phyloP scores from a whole-genome alignment of 1,140 invertebrate species.

The Vollenhovia emeryi region DNA sequence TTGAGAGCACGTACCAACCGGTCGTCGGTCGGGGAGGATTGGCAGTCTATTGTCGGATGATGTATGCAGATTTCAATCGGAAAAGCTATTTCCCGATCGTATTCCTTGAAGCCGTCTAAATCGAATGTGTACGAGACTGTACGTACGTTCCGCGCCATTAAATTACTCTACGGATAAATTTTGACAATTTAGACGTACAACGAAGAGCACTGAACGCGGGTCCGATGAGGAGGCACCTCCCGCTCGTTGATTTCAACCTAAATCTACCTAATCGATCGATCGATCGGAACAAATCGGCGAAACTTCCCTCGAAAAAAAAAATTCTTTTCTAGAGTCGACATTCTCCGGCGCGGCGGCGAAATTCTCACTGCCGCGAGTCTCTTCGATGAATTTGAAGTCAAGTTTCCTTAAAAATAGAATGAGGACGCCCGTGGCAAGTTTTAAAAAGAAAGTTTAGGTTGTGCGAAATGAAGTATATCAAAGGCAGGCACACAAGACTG shows the following conservation, averaged over 20 bases:
- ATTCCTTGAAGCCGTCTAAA: constrained; percentile 41
- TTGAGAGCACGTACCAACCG: constrained; percentile 27
- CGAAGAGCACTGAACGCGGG: neutral
- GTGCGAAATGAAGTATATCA: neutral
- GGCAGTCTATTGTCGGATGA: constrained; percentile 60
- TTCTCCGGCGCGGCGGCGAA: neutral
- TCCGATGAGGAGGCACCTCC: neutral
- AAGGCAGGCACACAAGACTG: neutral
- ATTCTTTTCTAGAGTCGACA: neutral
- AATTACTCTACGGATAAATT: constrained; percentile 9
- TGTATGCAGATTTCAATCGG: constrained; percentile 63
- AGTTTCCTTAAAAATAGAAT: neutral
- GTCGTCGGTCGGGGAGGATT: constrained; percentile 49
- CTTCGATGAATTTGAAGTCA: constrained; percentile 5
- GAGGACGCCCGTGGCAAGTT: neutral
- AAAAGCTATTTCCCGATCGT: constrained; percentile 67
- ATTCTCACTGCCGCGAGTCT: neutral
- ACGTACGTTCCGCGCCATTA: neutral
- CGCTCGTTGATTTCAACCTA: neutral
- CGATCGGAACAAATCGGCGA: neutral
- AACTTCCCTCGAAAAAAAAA: too few species aligned
- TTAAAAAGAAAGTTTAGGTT: neutral
- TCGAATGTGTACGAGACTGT: constrained; percentile 14
- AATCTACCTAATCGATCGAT: neutral
- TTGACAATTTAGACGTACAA: constrained; percentile 15